phyloP scores from a whole-genome alignment of 2,797 vertebrate species.

The Mus minutoides region DNA sequence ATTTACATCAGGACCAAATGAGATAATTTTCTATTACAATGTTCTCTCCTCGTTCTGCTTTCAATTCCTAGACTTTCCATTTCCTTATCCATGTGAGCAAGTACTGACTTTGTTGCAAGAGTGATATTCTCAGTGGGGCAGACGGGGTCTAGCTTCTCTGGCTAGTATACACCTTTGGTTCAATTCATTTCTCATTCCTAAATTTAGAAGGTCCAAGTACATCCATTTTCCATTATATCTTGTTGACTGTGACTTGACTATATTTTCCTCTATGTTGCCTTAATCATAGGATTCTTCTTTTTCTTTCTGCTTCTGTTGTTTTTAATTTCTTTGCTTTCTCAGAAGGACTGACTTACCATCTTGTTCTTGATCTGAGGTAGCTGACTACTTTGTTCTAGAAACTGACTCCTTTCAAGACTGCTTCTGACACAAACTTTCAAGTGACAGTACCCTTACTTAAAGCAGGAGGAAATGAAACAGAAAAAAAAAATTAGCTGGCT shows the following conservation, averaged over 20 bases:
- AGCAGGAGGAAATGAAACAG: slow-evolving; percentile 63
- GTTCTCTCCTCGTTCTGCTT: not conserved
- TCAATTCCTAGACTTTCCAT: not conserved
- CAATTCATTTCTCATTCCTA: slow-evolving; percentile 40
- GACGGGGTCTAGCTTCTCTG: not conserved
- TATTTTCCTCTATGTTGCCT: not conserved
- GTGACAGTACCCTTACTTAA: slow-evolving; percentile 27
- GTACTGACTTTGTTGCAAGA: not conserved
- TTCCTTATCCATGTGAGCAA: not conserved
- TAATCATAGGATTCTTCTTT: not conserved
- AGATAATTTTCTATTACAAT: slow-evolving; percentile 32
- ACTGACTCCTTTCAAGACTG: slow-evolving; percentile 58
- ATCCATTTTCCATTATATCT: slow-evolving; percentile 16
- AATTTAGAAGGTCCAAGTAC: slow-evolving; percentile 45
- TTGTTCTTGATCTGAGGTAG: not conserved
- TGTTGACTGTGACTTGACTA: not conserved
- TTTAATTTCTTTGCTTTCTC: slow-evolving; percentile 52
- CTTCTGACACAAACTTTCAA: slow-evolving; percentile 58
- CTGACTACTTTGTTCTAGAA: slow-evolving; percentile 47
- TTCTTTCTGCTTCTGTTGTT: slow-evolving; percentile 31
- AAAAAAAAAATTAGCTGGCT: slow-evolving; percentile 70
- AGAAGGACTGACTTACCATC: slow-evolving; percentile 20
- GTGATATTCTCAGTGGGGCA: not conserved
- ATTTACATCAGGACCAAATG: not conserved
- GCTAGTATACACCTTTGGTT: not conserved